A percentile compares a stretch with the other conserved stretches of the same genome.
Evolutionary conservation across 2,113 vertebrate species (phyloP).

Genomic region (Zosterops lateralis): DNA sequence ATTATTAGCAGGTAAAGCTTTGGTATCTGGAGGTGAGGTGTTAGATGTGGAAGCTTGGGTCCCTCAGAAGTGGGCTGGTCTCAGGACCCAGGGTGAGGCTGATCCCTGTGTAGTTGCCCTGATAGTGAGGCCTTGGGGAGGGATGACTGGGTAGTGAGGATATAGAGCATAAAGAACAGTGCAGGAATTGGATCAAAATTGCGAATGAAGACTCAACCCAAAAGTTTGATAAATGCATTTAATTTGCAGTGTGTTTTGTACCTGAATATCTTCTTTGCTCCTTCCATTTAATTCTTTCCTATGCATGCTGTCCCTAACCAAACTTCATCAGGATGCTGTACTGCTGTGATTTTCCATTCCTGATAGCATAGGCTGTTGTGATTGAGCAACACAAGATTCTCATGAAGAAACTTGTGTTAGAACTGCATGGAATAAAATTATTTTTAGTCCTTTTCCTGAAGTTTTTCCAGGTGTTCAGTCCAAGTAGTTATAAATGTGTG

Average conservation of each 20-base stretch:
- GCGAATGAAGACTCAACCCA: background rate
- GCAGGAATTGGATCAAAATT: background rate
- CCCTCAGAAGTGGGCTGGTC: background rate
- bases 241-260: background rate
- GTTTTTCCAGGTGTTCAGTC: background rate
- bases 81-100: fast-evolving
- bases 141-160: background rate
- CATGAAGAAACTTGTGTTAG: background rate
- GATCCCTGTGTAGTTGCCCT: background rate
- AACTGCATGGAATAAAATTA: background rate
- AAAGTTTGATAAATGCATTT: background rate
- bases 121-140: background rate
- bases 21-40: background rate
- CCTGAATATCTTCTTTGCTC: background rate
- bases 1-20: background rate
- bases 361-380: background rate
- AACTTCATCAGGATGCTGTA: background rate
- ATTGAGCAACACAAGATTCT: background rate
- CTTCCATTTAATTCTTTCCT: background rate
- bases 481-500: background rate
- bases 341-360: background rate
- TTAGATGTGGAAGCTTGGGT: background rate
- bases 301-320: fast-evolving
- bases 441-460: background rate
- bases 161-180: background rate